Percentiles rank a stretch among this genome's conserved stretches.
Conservation (phyloP, 2,888 invertebrate genomes). For the Brachypterus glaber region DNA sequence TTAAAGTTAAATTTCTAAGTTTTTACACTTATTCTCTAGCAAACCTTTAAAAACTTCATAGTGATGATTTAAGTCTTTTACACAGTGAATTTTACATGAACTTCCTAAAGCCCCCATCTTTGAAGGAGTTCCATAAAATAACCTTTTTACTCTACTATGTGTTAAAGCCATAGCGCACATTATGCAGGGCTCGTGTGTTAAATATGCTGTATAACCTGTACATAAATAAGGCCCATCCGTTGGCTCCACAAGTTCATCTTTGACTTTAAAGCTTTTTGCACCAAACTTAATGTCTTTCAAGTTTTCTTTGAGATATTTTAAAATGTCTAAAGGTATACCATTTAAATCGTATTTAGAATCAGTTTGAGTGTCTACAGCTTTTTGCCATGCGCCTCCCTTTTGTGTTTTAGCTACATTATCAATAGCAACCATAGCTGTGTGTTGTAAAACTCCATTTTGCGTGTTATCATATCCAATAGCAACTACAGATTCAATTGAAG, state of each 20-base stretch:
- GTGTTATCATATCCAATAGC: conserved; percentile 54
- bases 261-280: conserved; percentile 38
- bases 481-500: conserved; percentile 52
- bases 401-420: conserved; percentile 79
- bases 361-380: background rate
- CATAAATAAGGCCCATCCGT: conserved; percentile 66
- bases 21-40: conserved; percentile 39
- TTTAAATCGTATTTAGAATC: conserved; percentile 19
- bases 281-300: conserved; percentile 35
- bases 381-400: conserved; percentile 63
- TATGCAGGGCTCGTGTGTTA: conserved; percentile 79
- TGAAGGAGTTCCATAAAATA: conserved; percentile 61
- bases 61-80: conserved; percentile 79
- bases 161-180: conserved; percentile 95
- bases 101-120: conserved; percentile 62
- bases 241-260: conserved; percentile 33
- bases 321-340: conserved; percentile 42
- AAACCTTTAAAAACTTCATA: conserved; percentile 75
- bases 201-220: conserved; percentile 78
- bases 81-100: conserved; percentile 63
- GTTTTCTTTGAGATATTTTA: conserved; percentile 15
- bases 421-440: conserved; percentile 76
- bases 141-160: conserved; percentile 74
- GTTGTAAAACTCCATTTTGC: conserved; percentile 61
- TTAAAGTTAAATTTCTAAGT: no score